Evolutionary conservation across 1,140 invertebrate species (phyloP).

Genomic region (Magallana ariakensis): DNA sequence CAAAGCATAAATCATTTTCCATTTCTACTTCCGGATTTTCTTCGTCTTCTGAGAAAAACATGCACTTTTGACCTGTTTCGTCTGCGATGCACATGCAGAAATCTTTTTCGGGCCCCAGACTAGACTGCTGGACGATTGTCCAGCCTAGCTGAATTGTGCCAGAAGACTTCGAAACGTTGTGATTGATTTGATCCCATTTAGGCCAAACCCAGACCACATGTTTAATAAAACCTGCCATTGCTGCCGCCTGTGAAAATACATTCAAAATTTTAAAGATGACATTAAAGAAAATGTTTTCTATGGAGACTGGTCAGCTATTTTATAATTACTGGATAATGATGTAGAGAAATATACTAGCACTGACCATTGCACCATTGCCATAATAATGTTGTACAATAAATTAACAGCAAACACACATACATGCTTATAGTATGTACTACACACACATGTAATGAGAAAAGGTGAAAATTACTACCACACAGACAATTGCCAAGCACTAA

Average conservation of each 20-base stretch:
- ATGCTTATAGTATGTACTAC: too few relatives aligned
- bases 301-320: too few relatives aligned
- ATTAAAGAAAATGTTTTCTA: background rate
- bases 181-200: conserved; percentile 64
- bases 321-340: too few relatives aligned
- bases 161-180: conserved; percentile 32
- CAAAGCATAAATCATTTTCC: conserved; percentile 37
- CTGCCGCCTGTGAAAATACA: conserved; percentile 64
- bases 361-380: background rate
- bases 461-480: too few relatives aligned
- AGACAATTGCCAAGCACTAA: too few relatives aligned
- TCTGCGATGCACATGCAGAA: conserved; percentile 57
- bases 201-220: conserved; percentile 72
- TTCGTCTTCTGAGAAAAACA: background rate
- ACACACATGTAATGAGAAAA: too few relatives aligned
- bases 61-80: background rate
- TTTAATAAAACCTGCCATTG: conserved; percentile 66
- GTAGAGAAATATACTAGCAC: too few relatives aligned
- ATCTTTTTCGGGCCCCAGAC: background rate
- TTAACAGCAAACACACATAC: background rate
- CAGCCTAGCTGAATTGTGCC: conserved; percentile 37
- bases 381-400: background rate
- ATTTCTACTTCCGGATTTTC: background rate
- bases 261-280: background rate
- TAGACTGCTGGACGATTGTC: background rate